Evolutionary conservation across 2,888 invertebrate genomes (phyloP).

Genomic region (Agrochola litura): DNA sequence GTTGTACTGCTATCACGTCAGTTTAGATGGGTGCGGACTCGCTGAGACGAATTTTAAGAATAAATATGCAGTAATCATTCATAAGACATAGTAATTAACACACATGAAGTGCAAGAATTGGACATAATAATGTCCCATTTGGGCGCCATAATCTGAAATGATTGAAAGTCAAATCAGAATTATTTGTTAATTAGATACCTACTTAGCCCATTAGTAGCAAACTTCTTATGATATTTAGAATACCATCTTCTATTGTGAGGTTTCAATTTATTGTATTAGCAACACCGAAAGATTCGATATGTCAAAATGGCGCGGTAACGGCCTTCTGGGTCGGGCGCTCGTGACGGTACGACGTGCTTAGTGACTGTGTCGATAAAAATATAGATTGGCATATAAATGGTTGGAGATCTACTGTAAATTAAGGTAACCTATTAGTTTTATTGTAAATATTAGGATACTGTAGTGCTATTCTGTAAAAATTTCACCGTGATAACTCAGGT

Average conservation of each 20-base stretch:
- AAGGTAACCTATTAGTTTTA: too few species aligned
- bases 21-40: slow-evolving; percentile 66
- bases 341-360: too few species aligned
- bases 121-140: not conserved
- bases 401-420: too few species aligned
- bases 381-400: too few species aligned
- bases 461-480: too few species aligned
- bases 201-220: not conserved
- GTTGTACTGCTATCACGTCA: slow-evolving; percentile 79
- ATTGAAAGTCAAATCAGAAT: not conserved
- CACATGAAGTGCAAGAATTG: not conserved
- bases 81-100: not conserved
- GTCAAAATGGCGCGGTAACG: too few species aligned
- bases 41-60: slow-evolving; percentile 66
- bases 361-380: too few species aligned
- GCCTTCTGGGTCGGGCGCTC: too few species aligned
- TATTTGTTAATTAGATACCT: not conserved
- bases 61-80: not conserved
- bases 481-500: too few species aligned
- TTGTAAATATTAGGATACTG: too few species aligned
- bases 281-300: too few species aligned
- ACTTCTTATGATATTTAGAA: not conserved
- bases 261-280: too few species aligned
- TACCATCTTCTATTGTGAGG: not conserved
- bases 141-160: slow-evolving; percentile 24